Conservation (phyloP, 1,140 invertebrate genomes). For the Ectropis grisescens region DNA sequence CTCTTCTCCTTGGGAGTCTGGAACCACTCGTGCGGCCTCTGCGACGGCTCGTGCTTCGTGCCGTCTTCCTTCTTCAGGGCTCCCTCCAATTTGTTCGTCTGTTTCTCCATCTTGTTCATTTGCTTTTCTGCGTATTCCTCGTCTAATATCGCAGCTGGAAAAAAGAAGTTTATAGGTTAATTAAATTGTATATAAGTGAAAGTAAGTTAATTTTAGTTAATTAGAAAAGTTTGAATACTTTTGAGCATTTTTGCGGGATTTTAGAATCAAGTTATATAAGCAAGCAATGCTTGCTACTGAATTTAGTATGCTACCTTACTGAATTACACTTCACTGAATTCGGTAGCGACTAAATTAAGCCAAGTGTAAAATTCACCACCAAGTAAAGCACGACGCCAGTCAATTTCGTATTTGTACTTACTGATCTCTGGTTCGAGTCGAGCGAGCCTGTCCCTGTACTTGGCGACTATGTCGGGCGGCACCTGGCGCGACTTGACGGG, state of each 20-base stretch:
- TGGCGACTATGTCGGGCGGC: slow-evolving; percentile 89
- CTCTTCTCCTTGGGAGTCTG: slow-evolving; percentile 87
- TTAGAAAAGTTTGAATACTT: too few relatives aligned
- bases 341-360: too few relatives aligned
- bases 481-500: slow-evolving; percentile 91
- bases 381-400: too few relatives aligned
- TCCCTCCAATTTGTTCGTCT: slow-evolving; percentile 85
- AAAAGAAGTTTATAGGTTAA: not conserved
- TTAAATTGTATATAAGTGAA: too few relatives aligned
- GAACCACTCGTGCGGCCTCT: slow-evolving; percentile 85
- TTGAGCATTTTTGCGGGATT: too few relatives aligned
- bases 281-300: too few relatives aligned
- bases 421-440: slow-evolving; percentile 82
- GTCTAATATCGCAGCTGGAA: slow-evolving; percentile 77
- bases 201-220: too few relatives aligned
- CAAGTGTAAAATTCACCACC: too few relatives aligned
- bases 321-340: too few relatives aligned
- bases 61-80: slow-evolving; percentile 72
- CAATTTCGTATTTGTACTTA: too few relatives aligned
- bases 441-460: slow-evolving; percentile 83
- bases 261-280: too few relatives aligned
- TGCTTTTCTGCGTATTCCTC: slow-evolving; percentile 90
- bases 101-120: slow-evolving; percentile 87
- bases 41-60: slow-evolving; percentile 41
- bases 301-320: too few relatives aligned